Base-by-base conservation (phyloP, 2,888 invertebrate species). In the Hybos culiciformis region DNA sequence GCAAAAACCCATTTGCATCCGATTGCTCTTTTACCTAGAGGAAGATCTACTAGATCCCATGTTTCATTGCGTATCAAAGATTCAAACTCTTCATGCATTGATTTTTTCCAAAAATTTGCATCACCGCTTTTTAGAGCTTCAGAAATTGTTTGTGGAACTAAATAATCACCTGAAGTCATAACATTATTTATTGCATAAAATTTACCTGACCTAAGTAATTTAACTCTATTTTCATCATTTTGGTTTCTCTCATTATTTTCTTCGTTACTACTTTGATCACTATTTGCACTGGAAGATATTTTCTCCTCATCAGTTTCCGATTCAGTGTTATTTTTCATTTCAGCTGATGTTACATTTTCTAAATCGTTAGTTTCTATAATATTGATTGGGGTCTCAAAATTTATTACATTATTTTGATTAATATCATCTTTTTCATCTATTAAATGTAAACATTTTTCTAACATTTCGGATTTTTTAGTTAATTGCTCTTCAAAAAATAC, bases 1-100 rank as follows among this genome's bases (percentile, higher is more conserved):
- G 38, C 29, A 24, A 43, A 44, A 2, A 46, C 46, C 46, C 41
- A 50, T 23, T 41, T 42, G 24, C 39, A 46, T 14, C 33, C 37
- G 9, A 48, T 41, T 2, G 37, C 39, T 4, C 14, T 40, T 8
- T 11, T 17, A 9, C 34, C 33, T 32, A 19, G 6, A 11, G 44
- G 37, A 2, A 44, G 19, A 7, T 40, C 31, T 9, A 38, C 18
- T 9, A 43, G 18, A 15, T 23, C 26, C 41, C 41, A 41, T 19
- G 41, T 41, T 9, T 44, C 21, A 15, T 34, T 41, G 14, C 5
- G 14, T 5, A 37, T 31, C 11, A 44, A 11, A 3, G 14, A 18
- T 8, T 44, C 19, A 5, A 34, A 41, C 6, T 44, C 26, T 14
- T 34, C 26, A 7, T 40, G 4, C 9, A 40, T 33, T 33, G 44